A percentile compares a stretch with the other conserved stretches of the same genome.
Conservation (phyloP, 2,113 vertebrate species). For the Tonatia bakeri region DNA sequence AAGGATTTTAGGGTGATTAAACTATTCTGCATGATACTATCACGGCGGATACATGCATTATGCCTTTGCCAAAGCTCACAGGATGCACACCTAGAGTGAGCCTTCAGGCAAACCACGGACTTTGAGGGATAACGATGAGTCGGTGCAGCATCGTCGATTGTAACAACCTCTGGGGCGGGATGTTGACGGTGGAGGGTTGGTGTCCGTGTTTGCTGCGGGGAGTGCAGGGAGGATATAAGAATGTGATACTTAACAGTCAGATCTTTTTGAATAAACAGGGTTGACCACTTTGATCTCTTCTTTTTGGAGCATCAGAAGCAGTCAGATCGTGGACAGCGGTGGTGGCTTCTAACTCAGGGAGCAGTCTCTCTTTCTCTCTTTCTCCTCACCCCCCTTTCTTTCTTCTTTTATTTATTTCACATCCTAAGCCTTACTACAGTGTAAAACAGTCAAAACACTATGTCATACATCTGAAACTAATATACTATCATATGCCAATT, state of each 20-base stretch:
- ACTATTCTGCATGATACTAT: background rate
- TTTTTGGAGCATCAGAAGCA: background rate
- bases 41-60: background rate
- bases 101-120: background rate
- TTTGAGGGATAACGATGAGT: background rate
- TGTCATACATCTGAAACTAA: background rate
- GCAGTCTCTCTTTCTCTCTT: background rate
- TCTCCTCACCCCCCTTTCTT: background rate
- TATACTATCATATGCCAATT: background rate
- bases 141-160: accelerated
- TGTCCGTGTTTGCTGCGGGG: background rate
- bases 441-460: background rate
- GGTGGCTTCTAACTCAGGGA: background rate
- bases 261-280: background rate
- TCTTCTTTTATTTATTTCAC: background rate
- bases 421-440: background rate
- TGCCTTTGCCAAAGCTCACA: background rate
- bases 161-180: background rate
- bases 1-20: background rate
- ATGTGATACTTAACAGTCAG: background rate
- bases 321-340: no score
- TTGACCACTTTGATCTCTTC: background rate
- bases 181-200: accelerated
- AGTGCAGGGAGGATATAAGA: background rate
- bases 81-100: background rate